Percentiles rank a stretch among this genome's conserved stretches.
Conservation (phyloP, 2,888 invertebrate genomes). For the Periphyllus acericola region DNA sequence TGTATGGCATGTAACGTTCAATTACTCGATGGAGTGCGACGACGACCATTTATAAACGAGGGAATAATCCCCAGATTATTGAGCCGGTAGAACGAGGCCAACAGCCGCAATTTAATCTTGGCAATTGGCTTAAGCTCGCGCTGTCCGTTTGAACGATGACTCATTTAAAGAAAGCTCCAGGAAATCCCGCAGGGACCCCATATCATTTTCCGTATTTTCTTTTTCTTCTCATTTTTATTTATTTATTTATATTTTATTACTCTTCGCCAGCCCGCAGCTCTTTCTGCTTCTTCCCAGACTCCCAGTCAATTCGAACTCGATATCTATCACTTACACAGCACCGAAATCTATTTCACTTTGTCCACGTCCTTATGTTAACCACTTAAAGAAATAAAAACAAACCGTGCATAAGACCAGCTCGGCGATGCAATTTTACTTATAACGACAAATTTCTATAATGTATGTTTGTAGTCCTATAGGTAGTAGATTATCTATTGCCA, state of each 20-base stretch:
- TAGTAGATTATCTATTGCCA: no score
- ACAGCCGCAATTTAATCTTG: slow-evolving; percentile 59
- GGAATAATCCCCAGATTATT: slow-evolving; percentile 55
- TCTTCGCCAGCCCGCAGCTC: background rate
- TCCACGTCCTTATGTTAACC: background rate
- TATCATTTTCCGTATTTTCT: slow-evolving; percentile 11
- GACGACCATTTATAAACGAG: slow-evolving; percentile 59
- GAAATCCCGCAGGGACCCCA: slow-evolving; percentile 28
- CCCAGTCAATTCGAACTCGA: background rate
- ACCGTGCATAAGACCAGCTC: no score
- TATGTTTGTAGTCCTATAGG: no score
- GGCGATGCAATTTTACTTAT: no score
- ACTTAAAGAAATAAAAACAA: no score
- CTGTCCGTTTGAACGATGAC: slow-evolving; percentile 60
- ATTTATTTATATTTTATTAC: slow-evolving; percentile 5
- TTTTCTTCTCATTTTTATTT: background rate
- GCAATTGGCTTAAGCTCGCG: slow-evolving; percentile 55
- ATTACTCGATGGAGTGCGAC: slow-evolving; percentile 49
- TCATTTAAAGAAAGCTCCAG: slow-evolving; percentile 30
- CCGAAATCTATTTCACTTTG: background rate
- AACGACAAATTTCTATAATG: no score
- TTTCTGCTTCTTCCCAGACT: no score
- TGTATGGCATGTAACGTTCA: slow-evolving; percentile 36
- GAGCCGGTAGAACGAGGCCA: slow-evolving; percentile 54
- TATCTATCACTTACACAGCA: background rate